Evolutionary conservation across 2,797 vertebrate genomes (phyloP).

Genomic region (Helicolenus hilgendorfi): DNA sequence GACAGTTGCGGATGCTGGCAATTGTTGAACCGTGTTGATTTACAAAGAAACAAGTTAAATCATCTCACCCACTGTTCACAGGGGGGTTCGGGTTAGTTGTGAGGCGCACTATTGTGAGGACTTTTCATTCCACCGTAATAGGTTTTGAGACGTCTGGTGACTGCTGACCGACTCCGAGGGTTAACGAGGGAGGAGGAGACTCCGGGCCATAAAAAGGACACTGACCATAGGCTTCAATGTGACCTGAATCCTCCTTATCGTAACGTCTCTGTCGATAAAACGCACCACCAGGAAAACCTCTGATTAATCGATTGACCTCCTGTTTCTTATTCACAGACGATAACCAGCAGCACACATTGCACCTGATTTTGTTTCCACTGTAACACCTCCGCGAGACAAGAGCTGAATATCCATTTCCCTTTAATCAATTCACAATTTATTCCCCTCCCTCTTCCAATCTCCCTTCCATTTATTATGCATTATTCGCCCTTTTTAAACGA

Average conservation of each 20-base stretch:
- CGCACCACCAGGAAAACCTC: slow-evolving; percentile 48
- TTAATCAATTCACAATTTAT: slow-evolving; percentile 90
- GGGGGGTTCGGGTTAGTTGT: neutral
- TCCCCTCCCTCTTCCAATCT: slow-evolving; percentile 86
- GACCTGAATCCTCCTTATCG: slow-evolving; percentile 46
- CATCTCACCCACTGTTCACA: slow-evolving; percentile 4
- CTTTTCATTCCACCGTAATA: slow-evolving; percentile 28
- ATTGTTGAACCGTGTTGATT: slow-evolving; percentile 56
- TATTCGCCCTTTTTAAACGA: slow-evolving; percentile 90
- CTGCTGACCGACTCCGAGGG: slow-evolving; percentile 1
- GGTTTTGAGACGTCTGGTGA: slow-evolving; percentile 12
- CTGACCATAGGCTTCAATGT: slow-evolving; percentile 58
- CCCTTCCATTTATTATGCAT: slow-evolving; percentile 90
- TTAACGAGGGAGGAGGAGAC: slow-evolving; percentile 56
- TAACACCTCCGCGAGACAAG: slow-evolving; percentile 75
- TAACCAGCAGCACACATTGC: slow-evolving; percentile 52
- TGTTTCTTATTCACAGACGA: slow-evolving; percentile 67
- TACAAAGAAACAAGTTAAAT: slow-evolving; percentile 34
- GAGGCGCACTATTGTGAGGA: neutral
- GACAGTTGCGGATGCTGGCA: slow-evolving; percentile 45
- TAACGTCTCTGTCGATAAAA: slow-evolving; percentile 65
- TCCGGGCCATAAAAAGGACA: slow-evolving; percentile 51
- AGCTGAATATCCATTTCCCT: slow-evolving; percentile 87
- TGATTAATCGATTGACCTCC: slow-evolving; percentile 67
- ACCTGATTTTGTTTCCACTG: slow-evolving; percentile 81